Base-by-base conservation (phyloP, 2,797 vertebrate species). In the Euthynnus affinis region DNA sequence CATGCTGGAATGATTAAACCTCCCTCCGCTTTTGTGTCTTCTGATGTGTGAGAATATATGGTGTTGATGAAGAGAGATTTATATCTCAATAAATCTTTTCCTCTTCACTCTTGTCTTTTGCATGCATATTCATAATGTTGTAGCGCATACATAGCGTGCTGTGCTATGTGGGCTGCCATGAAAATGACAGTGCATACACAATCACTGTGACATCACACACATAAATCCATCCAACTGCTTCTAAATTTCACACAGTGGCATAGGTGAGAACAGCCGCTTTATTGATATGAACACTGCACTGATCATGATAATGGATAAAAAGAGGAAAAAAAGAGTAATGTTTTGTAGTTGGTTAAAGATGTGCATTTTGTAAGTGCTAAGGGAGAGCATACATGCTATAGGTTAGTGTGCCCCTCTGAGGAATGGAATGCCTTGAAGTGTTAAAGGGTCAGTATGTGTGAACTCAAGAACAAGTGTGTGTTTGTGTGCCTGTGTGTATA, bases 311-410 rank as follows among this genome's bases (percentile, higher is more conserved):
- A 56, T 1, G 1, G 4, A 27, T 42, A 32, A 29, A 67, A 69
- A 62, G 17, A 61, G 55, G 32, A 15, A 32, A 42, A 27, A 13
- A 32, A 55, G 9, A 29, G n/a, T 42, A 15, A 40, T 46, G n/a
- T 60, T 60, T 80, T 71, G n/a, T 59, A 75, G 73, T 68, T 58
- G 80, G 61, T 87, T 89, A 80, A 86, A 91, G 63, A 53, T 25
- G 13, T 56, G 40, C 13, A 53, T 88, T 85, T 83, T 62, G 25
- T 73, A 82, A 87, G 78, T 12, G 9, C 51, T 52, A 7, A 64
- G 18, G 53, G 37, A 72, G 37, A 57, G 46, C 27, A 52, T 66
- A 56, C 34, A 76, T 72, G 59, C 61, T 29, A 29, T 83, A 49
- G 74, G 74, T 78, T 59, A 32, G 59, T 17, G 10, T 32, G 62